phyloP scores from a whole-genome alignment of 2,797 vertebrate genomes.

The Leontocebus nigricollis region DNA sequence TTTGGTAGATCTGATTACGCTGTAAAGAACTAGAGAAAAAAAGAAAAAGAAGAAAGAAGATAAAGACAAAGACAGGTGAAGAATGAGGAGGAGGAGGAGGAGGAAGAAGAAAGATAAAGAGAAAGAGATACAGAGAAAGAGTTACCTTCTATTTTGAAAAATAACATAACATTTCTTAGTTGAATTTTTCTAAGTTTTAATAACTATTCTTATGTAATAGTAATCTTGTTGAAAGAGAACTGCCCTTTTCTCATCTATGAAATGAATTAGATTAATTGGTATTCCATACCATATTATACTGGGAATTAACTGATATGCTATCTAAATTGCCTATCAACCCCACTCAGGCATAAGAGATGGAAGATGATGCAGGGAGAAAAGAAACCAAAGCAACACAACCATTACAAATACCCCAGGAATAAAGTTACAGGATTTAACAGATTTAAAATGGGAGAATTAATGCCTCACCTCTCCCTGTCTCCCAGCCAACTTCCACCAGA shows the following conservation, averaged over 20 bases:
- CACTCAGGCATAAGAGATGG: background rate
- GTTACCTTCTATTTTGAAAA: conserved; percentile 28
- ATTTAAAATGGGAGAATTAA: background rate
- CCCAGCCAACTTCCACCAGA: background rate
- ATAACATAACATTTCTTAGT: background rate
- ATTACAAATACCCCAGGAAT: background rate
- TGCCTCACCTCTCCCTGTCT: too few relatives aligned
- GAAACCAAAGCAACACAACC: background rate
- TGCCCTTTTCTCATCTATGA: background rate
- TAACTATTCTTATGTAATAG: background rate
- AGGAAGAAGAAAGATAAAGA: background rate
- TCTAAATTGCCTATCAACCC: background rate
- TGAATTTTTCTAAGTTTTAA: conserved; percentile 6
- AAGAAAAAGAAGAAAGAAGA: background rate
- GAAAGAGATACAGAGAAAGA: background rate
- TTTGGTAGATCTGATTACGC: conserved; percentile 93
- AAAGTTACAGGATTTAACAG: background rate
- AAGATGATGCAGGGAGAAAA: background rate
- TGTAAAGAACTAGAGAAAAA: conserved; percentile 91
- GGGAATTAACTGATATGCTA: background rate
- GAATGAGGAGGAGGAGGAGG: background rate
- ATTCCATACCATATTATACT: background rate
- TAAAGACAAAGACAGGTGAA: background rate
- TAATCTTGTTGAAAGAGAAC: background rate
- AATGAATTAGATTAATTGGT: background rate